Base-by-base conservation (phyloP, 2,797 vertebrate species). In the Setipinna tenuifilis region DNA sequence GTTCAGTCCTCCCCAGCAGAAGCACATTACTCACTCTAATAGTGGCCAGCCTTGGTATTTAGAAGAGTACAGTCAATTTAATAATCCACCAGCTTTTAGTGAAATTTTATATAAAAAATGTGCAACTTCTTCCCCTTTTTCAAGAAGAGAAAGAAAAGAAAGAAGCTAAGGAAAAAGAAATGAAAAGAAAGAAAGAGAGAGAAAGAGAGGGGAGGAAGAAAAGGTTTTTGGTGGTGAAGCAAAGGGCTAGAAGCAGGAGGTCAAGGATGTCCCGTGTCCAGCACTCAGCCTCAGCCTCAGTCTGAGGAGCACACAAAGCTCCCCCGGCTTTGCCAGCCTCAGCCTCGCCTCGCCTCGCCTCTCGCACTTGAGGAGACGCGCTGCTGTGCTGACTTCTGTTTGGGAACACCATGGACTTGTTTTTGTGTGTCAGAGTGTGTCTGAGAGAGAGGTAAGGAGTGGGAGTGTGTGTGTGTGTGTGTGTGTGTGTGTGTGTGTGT, bases 191-290 rank as follows among this genome's bases (percentile, higher is more conserved):
- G 31, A 61, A 21, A n/a, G 83, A 35, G 31, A 57, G 25, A 16
- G 81, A 54, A 85, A 59, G 17, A 58, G 41, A 19, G n/a, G 81
- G 28, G 81, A 58, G 25, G 81, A 41, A 19, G 84, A 75, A 6
- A 75, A 41, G 17, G 35, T 41, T 31, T 35, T 28, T 5, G 31
- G 71, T 1, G 35, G 23, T 65, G 59, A 61, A 21, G 50, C 31
- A 81, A 71, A 62, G 82, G n/a, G 58, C 3, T 80, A 83, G 23
- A 81, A 31, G 78, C 62, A 35, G n/a, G 7, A 54, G 58, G 28
- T 81, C 25, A 82, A 28, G 44, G 82, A 83, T 78, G 25, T 65
- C 83, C 83, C 61, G 83, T 35, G 83, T 85, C n/a, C 54, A 87
- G 65, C 19, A 54, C 71, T 81, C 54, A 54, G 54, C 7, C 71